Evolutionary conservation across 2,888 invertebrate genomes (phyloP), one percentile per base, ranked within the genome.

Genomic region (Nemapogon koenigi): DNA sequence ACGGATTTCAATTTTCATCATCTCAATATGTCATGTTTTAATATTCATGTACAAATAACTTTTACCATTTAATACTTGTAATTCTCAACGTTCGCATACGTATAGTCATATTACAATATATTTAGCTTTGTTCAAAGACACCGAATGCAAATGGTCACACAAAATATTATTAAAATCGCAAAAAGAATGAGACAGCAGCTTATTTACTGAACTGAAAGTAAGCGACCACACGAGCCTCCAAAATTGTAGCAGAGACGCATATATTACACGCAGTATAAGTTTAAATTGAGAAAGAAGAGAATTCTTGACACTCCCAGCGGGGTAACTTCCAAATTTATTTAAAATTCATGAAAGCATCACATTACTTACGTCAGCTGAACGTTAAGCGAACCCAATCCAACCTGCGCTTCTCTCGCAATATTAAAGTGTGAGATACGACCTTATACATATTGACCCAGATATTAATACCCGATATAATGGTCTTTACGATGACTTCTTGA

Each of bases 401-500:
- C 11, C n/a, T 26, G 26, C 25, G 27, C 25, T 10, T 11, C 39
- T 17, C 33, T 16, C 15, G 31, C 33, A 72, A 71, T 73, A 69
- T 71, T 69, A 71, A 37, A 69, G 66, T 63, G 68, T 72, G 73
- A 75, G 68, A 71, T 75, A 75, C 68, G 57, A 55, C 72, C 69
- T 66, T 67, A 60, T 66, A 57, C 61, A 56, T 46, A 59, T 46
- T 72, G 75, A 76, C 78, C 75, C 63, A 76, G 66, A 76, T 76
- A 64, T 58, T 63, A 63, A 64, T 62, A 59, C 65, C 53, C 50
- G 55, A 53, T 53, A 58, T 60, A 54, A 55, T 61, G 62, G 59
- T 65, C 63, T 76, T 76, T 76, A 75, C 70, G 73, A 76, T 67
- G 73, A 75, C 75, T 72, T 76, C 73, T 71, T 75, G 78, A 78